Evolutionary conservation across 1,140 invertebrate species (phyloP), one percentile per base, ranked within the genome.

Genomic region (Caenorhabditis brenneri): DNA sequence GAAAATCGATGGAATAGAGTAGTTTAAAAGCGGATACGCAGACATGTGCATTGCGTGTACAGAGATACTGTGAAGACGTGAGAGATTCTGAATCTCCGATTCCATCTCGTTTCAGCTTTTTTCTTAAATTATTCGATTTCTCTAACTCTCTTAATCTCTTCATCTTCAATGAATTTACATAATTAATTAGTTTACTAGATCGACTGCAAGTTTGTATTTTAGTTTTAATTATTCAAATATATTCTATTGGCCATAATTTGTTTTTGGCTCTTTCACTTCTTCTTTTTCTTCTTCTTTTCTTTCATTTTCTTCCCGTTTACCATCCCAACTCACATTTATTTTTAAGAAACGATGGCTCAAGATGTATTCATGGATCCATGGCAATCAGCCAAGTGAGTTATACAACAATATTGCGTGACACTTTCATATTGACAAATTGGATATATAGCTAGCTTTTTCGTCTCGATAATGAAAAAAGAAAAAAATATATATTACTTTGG

Each of bases 351-450:
- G 31, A 82, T 82, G 81, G 39, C 58, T n/a, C 81, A 82, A 22
- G 81, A 82, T 27, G 24, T 42, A 42, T 83, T 79, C 22, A 79
- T 83, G 82, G 82, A 83, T 36, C 49, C 49, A 6, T 83, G 82
- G 82, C 65, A 49, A 49, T 36, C 42, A 27, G 82, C 48, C 19
- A 83, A 58, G 82, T 83, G 55, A 80, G 33, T 22, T 39, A 22
- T 79, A 24, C 19, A 31, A 49, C 5, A 31, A 79, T 51, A 65
- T 65, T n/a, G 58, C 58, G 58, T 65, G 58, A 55, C 24, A 27
- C 10, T 27, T 2, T 55, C 5, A 12, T 27, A 36, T 39, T 36
- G 19, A 39, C 10, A 7, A 36, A 6, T 24, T 27, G 15, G 31
- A 65, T 29, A 29, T 0, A 15, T 33, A 31, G 16, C 5, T 29